A percentile compares a stretch with the other conserved stretches of the same genome.
These are phyloP conservation scores for Apoderus coryli DNA, from an alignment of 2,888 invertebrate genomes.

Conservation along the genomic window DNA sequence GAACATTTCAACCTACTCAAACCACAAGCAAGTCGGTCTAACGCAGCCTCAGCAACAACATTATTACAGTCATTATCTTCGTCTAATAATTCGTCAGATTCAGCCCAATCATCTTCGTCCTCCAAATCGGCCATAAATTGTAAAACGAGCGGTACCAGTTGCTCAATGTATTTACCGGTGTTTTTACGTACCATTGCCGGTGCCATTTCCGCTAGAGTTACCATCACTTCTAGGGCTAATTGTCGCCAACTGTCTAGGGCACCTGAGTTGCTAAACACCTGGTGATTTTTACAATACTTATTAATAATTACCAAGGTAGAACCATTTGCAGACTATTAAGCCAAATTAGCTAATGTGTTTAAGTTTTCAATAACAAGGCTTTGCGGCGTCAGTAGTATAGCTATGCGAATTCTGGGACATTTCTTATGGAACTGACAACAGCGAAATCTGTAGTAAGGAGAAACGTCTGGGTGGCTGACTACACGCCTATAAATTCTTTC, in stretches of 20 bases:
- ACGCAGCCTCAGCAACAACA: slow-evolving; percentile 89
- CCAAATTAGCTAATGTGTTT: too few relatives aligned
- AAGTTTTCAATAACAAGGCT: too few relatives aligned
- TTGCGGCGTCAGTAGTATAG: too few relatives aligned
- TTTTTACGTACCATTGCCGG: slow-evolving; percentile 94
- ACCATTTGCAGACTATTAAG: too few relatives aligned
- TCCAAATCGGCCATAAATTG: slow-evolving; percentile 93
- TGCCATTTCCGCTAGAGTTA: slow-evolving; percentile 81
- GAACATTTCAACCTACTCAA: slow-evolving; percentile 53
- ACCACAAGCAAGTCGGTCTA: slow-evolving; percentile 95
- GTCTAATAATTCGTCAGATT: slow-evolving; percentile 73
- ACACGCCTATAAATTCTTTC: too few relatives aligned
- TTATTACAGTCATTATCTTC: slow-evolving; percentile 93
- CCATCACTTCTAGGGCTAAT: slow-evolving; percentile 66
- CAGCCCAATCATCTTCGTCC: slow-evolving; percentile 80
- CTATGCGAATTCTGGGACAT: too few relatives aligned
- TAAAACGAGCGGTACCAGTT: slow-evolving; percentile 70
- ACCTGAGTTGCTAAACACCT: slow-evolving; percentile 52
- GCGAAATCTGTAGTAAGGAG: too few relatives aligned
- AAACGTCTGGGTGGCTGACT: too few relatives aligned
- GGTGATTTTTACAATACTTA: too few relatives aligned
- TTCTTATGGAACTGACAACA: too few relatives aligned
- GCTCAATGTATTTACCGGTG: slow-evolving; percentile 67
- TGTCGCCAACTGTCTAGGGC: slow-evolving; percentile 76
- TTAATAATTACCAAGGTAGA: too few relatives aligned